These are phyloP conservation scores for Peromyscus aztecus DNA, from an alignment of 2,797 vertebrate species.

Conservation along the genomic window DNA sequence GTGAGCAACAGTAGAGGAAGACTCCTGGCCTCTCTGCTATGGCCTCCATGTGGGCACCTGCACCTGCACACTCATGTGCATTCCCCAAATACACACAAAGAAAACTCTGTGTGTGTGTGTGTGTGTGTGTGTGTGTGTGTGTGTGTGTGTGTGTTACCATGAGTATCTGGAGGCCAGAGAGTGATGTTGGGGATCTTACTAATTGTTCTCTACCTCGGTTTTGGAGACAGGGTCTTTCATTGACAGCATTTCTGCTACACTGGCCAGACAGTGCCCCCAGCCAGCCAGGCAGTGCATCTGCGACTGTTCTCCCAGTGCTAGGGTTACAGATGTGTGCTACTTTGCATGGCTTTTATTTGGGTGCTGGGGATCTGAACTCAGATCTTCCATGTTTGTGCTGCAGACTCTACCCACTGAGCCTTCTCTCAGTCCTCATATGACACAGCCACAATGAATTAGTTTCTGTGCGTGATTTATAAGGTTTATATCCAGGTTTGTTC, in stretches of 20 bases:
- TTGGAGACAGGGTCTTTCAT: not conserved
- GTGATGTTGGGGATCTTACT: not conserved
- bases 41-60: not conserved
- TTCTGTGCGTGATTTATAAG: not conserved
- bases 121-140: not conserved
- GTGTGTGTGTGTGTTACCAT: not conserved
- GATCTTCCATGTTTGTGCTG: not conserved
- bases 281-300: not conserved
- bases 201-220: not conserved
- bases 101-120: not conserved
- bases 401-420: not conserved
- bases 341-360: not conserved
- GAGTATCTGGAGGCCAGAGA: not conserved
- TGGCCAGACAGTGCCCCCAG: not conserved
- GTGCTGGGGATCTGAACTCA: not conserved
- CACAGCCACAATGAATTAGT: not conserved
- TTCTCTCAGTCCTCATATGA: not conserved
- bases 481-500: not conserved
- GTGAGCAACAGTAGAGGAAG: not conserved
- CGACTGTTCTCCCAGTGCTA: not conserved
- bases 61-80: not conserved
- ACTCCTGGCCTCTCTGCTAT: not conserved
- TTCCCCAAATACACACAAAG: not conserved
- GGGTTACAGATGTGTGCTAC: not conserved
- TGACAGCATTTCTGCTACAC: not conserved